phyloP scores from a whole-genome alignment of 2,113 vertebrate genomes.

The Zosterops borbonicus region DNA sequence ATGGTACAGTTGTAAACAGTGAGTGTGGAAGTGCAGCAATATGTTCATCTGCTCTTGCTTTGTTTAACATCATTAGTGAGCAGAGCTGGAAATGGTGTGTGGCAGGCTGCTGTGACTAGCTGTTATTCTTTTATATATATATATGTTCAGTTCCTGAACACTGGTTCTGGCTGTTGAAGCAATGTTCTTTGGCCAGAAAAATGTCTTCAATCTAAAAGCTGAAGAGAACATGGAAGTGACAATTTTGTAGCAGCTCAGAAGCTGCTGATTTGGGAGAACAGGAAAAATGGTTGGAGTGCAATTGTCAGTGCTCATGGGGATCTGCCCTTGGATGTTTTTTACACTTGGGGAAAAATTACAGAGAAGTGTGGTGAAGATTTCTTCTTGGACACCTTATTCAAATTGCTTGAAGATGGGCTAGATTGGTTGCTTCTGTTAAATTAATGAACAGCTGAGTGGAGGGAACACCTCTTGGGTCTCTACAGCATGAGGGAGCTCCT shows the following conservation, averaged over 20 bases:
- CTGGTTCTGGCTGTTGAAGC: neutral
- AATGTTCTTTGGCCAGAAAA: neutral
- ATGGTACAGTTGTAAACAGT: constrained; percentile 14
- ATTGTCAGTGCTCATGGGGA: accelerated
- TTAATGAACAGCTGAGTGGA: neutral
- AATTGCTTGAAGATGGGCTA: neutral
- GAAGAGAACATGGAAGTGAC: neutral
- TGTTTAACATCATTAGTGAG: constrained; percentile 34
- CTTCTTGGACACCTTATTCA: neutral
- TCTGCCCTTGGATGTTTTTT: neutral
- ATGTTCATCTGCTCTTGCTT: constrained; percentile 25
- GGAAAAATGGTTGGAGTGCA: neutral
- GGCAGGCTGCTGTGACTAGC: neutral
- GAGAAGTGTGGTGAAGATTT: neutral
- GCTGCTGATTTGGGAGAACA: neutral
- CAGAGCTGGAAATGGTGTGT: constrained; percentile 26
- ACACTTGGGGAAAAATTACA: neutral
- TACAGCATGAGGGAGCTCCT: neutral
- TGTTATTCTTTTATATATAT: neutral
- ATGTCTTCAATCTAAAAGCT: neutral
- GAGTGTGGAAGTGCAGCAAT: neutral
- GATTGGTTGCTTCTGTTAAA: neutral
- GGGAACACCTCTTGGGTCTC: neutral
- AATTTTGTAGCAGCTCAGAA: neutral
- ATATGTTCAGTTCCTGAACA: neutral